These are phyloP conservation scores for Choristoneura fumiferana DNA, from an alignment of 1,140 invertebrate genomes.

Conservation along the genomic window DNA sequence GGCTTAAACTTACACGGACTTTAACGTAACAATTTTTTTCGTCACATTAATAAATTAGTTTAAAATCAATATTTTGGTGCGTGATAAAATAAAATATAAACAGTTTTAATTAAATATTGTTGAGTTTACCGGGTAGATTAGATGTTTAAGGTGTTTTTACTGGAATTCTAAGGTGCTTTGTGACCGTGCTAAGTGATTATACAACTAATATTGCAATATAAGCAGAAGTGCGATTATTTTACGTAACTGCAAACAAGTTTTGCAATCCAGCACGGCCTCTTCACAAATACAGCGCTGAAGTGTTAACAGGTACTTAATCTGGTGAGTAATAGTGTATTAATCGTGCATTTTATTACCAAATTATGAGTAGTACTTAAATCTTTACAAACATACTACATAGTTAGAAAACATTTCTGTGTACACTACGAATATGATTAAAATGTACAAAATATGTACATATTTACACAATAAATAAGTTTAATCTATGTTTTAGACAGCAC, in stretches of 20 bases:
- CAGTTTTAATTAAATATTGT: too few relatives aligned
- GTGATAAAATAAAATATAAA: too few relatives aligned
- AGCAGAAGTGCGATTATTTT: neutral
- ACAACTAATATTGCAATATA: neutral
- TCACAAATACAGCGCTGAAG: neutral
- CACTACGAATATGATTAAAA: too few relatives aligned
- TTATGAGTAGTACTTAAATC: too few relatives aligned
- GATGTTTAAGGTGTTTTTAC: neutral
- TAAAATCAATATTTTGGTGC: slow-evolving; percentile 16
- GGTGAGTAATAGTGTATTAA: neutral
- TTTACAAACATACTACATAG: too few relatives aligned
- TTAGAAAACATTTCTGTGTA: too few relatives aligned
- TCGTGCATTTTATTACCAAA: too few relatives aligned
- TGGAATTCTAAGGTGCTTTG: neutral
- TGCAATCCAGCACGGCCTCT: neutral
- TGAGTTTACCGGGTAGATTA: too few relatives aligned
- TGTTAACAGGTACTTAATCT: neutral
- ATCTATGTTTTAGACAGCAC: too few relatives aligned
- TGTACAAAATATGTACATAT: too few relatives aligned
- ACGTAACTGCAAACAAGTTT: neutral
- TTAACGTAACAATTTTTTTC: neutral
- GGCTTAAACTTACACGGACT: slow-evolving; percentile 4
- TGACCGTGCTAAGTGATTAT: neutral
- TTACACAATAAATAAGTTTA: too few relatives aligned
- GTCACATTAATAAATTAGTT: slow-evolving; percentile 1